Evolutionary conservation across 2,113 vertebrate genomes (phyloP).

Genomic region (Apodemus sylvaticus): DNA sequence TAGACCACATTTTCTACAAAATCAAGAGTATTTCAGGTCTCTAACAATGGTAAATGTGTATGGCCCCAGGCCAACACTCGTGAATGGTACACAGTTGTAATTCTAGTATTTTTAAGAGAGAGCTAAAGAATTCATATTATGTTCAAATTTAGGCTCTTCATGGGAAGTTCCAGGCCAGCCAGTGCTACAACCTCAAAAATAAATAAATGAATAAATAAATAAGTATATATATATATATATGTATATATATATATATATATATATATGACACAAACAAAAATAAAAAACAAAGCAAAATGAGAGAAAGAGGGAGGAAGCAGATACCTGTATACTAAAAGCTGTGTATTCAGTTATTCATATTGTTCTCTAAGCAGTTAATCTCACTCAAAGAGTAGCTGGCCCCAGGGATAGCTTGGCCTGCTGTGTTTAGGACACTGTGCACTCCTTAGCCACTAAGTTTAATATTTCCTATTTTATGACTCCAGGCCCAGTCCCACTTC

Average conservation of each 20-base stretch:
- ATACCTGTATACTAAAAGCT: not conserved
- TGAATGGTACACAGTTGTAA: not conserved
- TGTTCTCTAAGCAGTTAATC: conserved; percentile 42
- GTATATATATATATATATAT: too few species aligned
- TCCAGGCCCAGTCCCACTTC: conserved; percentile 45
- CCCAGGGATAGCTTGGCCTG: conserved; percentile 36
- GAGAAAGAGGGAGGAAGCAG: not conserved
- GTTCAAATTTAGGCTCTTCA: not conserved
- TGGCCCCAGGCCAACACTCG: not conserved
- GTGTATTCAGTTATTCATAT: not conserved
- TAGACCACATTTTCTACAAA: not conserved
- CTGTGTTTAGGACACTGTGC: conserved; percentile 23
- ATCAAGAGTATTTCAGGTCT: not conserved
- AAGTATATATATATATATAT: too few species aligned
- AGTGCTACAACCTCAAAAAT: not conserved
- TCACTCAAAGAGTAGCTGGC: conserved; percentile 11
- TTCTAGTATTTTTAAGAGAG: not conserved
- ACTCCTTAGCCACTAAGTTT: conserved; percentile 52
- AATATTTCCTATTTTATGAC: conserved; percentile 67
- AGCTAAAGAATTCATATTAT: not conserved
- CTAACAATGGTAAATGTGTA: not conserved
- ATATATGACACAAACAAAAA: too few species aligned
- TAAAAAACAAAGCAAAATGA: too few species aligned
- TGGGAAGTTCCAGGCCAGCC: not conserved
- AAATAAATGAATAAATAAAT: not conserved